A percentile compares a stretch with the other conserved stretches of the same genome.
Evolutionary conservation across 2,113 vertebrate species (phyloP).

Genomic region (Gobio gobio): DNA sequence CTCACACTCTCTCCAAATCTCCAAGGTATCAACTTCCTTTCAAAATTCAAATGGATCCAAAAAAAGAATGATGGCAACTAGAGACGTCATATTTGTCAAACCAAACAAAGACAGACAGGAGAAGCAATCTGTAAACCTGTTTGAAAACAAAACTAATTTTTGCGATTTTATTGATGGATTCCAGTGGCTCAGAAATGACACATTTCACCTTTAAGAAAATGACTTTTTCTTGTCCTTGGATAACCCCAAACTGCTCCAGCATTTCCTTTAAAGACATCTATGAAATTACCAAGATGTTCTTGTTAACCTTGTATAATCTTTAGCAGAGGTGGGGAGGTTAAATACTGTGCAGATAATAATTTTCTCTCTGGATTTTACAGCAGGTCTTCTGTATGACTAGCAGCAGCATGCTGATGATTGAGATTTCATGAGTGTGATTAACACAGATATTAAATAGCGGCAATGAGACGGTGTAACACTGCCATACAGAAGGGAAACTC

Average conservation of each 20-base stretch:
- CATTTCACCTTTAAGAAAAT: conserved; percentile 5
- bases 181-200: neutral
- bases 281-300: conserved; percentile 26
- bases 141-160: neutral
- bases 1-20: neutral
- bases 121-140: neutral
- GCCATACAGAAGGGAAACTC: neutral
- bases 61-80: neutral
- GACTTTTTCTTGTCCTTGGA: neutral
- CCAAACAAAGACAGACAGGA: neutral
- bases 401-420: conserved; percentile 7
- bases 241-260: conserved; percentile 3
- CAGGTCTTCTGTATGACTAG: neutral
- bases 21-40: neutral
- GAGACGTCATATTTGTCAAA: neutral
- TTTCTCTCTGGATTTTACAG: neutral
- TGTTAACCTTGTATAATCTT: neutral
- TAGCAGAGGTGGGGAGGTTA: neutral
- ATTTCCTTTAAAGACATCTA: conserved; percentile 8
- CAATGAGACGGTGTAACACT: neutral
- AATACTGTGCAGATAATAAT: neutral
- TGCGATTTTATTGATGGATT: neutral
- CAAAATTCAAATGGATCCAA: neutral
- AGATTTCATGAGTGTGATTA: neutral
- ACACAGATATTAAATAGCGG: neutral